Evolutionary conservation across 2,113 vertebrate species (phyloP).

Genomic region (Cyprinus carpio): DNA sequence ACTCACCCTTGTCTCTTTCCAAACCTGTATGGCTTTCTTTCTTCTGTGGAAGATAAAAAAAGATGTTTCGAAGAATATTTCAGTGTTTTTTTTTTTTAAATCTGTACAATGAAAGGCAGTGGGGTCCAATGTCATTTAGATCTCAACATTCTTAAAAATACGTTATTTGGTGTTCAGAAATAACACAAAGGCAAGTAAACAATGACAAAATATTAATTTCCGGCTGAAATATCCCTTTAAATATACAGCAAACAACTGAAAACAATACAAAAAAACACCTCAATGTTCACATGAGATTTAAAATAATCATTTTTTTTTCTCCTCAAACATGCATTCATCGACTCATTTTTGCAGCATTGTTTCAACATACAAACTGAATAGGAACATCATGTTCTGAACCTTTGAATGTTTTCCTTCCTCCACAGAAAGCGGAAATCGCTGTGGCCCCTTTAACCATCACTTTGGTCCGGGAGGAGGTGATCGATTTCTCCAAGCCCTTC

Average conservation of each 20-base stretch:
- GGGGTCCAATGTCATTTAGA: background rate
- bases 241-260: background rate
- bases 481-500: too few relatives aligned
- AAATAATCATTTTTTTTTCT: background rate
- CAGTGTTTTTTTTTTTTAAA: too few relatives aligned
- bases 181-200: background rate
- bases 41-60: too few relatives aligned
- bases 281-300: background rate
- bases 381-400: background rate
- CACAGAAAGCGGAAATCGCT: conserved; percentile 88
- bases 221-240: background rate
- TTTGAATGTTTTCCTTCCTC: background rate
- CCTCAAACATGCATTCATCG: too few relatives aligned
- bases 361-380: background rate
- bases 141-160: background rate
- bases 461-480: too few relatives aligned
- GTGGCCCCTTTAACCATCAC: too few relatives aligned
- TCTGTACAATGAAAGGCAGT: background rate
- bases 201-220: background rate
- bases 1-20: too few relatives aligned
- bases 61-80: too few relatives aligned
- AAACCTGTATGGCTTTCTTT: too few relatives aligned
- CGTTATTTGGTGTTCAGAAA: background rate
- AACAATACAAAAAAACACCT: background rate
- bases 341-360: background rate